Evolutionary conservation across 53 echinoderm and acorn worm genomes (phyloP).

Genomic region (Apostichopus leukothele): DNA sequence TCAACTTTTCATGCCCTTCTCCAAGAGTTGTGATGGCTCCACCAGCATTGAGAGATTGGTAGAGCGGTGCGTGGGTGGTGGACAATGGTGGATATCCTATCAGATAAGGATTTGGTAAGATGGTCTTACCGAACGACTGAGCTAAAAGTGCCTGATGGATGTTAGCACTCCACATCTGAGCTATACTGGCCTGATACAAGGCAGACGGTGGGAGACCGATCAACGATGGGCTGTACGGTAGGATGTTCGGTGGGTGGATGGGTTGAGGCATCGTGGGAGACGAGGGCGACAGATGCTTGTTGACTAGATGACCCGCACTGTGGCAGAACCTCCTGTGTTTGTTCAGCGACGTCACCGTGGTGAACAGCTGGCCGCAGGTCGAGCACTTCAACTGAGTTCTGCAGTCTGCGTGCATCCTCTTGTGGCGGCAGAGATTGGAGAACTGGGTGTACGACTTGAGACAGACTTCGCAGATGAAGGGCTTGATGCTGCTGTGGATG

Average conservation of each 20-base stretch:
- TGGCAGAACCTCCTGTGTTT: constrained; percentile 98
- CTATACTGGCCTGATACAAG: constrained; percentile 80
- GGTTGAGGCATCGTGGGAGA: constrained; percentile 20
- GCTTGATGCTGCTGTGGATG: constrained; percentile 98
- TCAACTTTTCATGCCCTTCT: constrained; percentile 23
- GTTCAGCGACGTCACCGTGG: constrained; percentile 92
- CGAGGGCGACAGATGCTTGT: constrained; percentile 59
- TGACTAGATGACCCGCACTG: constrained; percentile 76
- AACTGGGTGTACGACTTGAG: constrained; percentile 99
- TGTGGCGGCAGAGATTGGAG: constrained; percentile 94
- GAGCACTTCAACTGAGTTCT: constrained; percentile 91
- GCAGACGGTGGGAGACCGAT: constrained; percentile 54
- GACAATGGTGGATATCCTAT: constrained; percentile 77
- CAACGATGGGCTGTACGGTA: constrained; percentile 40
- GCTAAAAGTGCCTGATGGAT: constrained; percentile 88
- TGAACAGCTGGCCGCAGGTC: constrained; percentile 90
- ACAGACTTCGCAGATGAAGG: constrained; percentile 96
- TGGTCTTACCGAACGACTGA: constrained; percentile 62
- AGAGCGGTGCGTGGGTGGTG: constrained; percentile 63
- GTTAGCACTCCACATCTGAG: constrained; percentile 91
- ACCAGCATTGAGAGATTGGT: constrained; percentile 24
- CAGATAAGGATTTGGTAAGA: constrained; percentile 74
- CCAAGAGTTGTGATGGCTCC: not conserved
- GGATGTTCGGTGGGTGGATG: constrained; percentile 16
- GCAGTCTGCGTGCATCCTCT: constrained; percentile 98